Evolutionary conservation across 2,113 vertebrate genomes (phyloP).

Genomic region (Scartelaos histophorus): DNA sequence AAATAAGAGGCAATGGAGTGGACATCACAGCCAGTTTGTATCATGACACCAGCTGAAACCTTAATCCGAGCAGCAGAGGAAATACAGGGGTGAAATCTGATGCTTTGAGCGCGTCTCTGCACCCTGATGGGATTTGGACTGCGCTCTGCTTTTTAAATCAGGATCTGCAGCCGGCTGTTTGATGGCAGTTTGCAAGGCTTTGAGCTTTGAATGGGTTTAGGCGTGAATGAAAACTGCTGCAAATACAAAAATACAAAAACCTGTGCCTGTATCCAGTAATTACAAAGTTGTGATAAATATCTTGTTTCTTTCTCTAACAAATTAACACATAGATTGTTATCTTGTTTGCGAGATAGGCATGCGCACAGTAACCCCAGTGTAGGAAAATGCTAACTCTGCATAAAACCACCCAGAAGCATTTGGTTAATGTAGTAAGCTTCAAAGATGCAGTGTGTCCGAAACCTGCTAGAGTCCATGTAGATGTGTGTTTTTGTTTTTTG

Average conservation of each 20-base stretch:
- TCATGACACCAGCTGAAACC: conserved; percentile 66
- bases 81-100: conserved; percentile 64
- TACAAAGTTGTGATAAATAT: neutral
- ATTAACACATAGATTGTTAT: neutral
- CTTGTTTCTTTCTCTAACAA: conserved; percentile 1
- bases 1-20: neutral
- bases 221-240: conserved; percentile 34
- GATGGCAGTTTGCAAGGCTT: conserved; percentile 14
- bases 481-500: no score
- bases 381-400: neutral
- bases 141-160: conserved; percentile 48
- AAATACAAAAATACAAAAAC: neutral
- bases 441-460: no score
- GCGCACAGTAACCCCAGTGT: neutral
- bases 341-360: neutral
- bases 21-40: conserved; percentile 55
- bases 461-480: no score
- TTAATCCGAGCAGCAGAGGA: conserved; percentile 60
- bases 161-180: conserved; percentile 30
- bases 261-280: neutral
- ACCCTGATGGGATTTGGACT: conserved; percentile 62
- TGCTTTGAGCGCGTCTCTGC: conserved; percentile 63
- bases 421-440: neutral
- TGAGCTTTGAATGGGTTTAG: conserved; percentile 6
- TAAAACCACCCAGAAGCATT: neutral